Conservation (phyloP, 2,888 invertebrate genomes). For the Amiota minor region DNA sequence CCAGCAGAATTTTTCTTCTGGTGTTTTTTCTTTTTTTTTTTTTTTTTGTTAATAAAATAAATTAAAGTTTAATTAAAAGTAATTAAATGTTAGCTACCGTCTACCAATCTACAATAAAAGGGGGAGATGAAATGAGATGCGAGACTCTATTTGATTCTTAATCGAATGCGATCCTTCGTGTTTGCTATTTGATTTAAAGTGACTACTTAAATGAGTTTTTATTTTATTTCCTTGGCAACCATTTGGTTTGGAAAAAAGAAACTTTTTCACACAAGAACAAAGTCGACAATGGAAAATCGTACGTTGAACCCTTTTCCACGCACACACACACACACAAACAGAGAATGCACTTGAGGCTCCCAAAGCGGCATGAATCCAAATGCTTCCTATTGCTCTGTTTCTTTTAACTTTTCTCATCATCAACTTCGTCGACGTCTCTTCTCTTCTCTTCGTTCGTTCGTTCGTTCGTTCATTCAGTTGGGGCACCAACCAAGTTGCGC, state of each 20-base stretch:
- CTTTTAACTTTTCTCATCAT: slow-evolving; percentile 15
- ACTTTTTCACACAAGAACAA: slow-evolving; percentile 52
- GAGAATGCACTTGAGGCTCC: slow-evolving; percentile 26
- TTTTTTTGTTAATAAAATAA: slow-evolving; percentile 24
- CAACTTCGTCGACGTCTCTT: slow-evolving; percentile 27
- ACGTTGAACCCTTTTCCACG: slow-evolving; percentile 61
- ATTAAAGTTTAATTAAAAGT: slow-evolving; percentile 51
- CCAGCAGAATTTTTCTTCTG: slow-evolving; percentile 53
- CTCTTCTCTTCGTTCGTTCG: slow-evolving; percentile 30
- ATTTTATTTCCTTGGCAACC: neutral
- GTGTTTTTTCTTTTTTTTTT: neutral
- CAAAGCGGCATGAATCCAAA: slow-evolving; percentile 2
- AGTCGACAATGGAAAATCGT: slow-evolving; percentile 54
- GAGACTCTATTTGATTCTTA: slow-evolving; percentile 15
- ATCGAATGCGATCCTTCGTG: too few species aligned
- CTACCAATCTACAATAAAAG: neutral
- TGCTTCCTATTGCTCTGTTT: slow-evolving; percentile 3
- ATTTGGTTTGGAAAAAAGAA: neutral
- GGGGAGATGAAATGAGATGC: neutral
- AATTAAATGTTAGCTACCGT: slow-evolving; percentile 42
- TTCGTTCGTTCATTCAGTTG: slow-evolving; percentile 30
- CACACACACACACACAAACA: slow-evolving; percentile 37
- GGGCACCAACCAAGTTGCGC: slow-evolving; percentile 6
- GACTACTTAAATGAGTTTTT: slow-evolving; percentile 18
- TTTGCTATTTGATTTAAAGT: too few species aligned